A percentile compares a stretch with the other conserved stretches of the same genome.
These are phyloP conservation scores for Carassius auratus DNA, from an alignment of 2,113 vertebrate genomes.

Conservation along the genomic window DNA sequence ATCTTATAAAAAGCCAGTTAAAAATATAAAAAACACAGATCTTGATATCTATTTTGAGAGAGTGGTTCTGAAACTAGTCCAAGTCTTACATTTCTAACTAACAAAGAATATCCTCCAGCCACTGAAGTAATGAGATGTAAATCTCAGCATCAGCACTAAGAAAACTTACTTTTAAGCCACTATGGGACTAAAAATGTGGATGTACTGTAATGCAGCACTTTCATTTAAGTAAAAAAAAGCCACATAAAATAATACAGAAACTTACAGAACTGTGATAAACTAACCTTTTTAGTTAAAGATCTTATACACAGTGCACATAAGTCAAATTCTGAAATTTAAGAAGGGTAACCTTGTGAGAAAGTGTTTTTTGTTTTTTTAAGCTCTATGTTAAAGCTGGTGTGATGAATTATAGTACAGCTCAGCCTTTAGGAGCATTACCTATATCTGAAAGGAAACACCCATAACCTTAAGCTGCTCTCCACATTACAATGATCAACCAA, in stretches of 20 bases:
- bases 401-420: neutral
- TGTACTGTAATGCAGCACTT: neutral
- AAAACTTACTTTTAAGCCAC: slow-evolving; percentile 1
- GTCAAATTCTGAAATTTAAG: neutral
- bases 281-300: neutral
- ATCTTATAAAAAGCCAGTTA: neutral
- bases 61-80: neutral
- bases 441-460: slow-evolving; percentile 31
- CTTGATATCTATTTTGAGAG: neutral
- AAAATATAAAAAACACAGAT: neutral
- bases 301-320: neutral
- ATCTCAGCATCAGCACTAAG: neutral
- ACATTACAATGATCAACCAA: slow-evolving; percentile 16
- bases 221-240: neutral
- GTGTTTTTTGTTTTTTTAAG: neutral
- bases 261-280: neutral
- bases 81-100: neutral
- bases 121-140: slow-evolving; percentile 7
- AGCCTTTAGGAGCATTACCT: neutral
- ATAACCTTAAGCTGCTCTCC: slow-evolving; percentile 11
- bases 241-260: neutral
- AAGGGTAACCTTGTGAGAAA: neutral
- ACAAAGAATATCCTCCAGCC: neutral
- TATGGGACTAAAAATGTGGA: neutral
- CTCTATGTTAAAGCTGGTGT: neutral